A percentile compares a stretch with the other conserved stretches of the same genome.
These are phyloP conservation scores for Diadophis punctatus DNA, from an alignment of 2,113 vertebrate genomes.

Conservation along the genomic window DNA sequence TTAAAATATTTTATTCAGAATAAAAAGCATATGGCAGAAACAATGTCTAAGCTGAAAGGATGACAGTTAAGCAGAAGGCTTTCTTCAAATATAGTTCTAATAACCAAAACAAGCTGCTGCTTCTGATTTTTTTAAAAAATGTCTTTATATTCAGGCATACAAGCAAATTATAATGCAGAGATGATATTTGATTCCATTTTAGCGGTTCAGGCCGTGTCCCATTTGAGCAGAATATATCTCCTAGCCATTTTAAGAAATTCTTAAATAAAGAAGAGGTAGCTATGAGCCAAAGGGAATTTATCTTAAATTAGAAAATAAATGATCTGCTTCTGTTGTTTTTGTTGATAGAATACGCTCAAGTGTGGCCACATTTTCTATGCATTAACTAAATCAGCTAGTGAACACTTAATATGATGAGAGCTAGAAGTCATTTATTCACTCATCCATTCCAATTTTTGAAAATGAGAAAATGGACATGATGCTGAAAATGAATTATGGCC, in stretches of 20 bases:
- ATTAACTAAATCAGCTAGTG: conserved; percentile 23
- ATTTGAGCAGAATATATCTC: not conserved
- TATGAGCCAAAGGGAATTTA: not conserved
- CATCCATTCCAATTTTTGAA: conserved; percentile 1
- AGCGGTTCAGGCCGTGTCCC: not conserved
- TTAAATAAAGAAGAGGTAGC: conserved; percentile 19
- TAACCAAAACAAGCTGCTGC: not conserved
- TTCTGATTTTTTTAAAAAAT: not conserved
- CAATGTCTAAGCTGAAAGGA: not conserved
- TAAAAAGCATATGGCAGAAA: not conserved
- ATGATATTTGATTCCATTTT: conserved; percentile 10
- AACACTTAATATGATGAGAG: conserved; percentile 6
- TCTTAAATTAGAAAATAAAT: not conserved
- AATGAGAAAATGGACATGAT: not conserved
- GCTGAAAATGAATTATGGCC: not conserved
- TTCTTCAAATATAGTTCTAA: not conserved
- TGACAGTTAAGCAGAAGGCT: not conserved
- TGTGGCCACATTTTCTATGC: not conserved
- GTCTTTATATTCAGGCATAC: not conserved
- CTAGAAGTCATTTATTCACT: conserved; percentile 8
- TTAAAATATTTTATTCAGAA: not conserved
- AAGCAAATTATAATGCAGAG: not conserved
- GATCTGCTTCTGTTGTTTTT: not conserved
- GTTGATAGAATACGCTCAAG: not conserved
- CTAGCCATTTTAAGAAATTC: conserved; percentile 6